phyloP scores from a whole-genome alignment of 2,888 invertebrate genomes.

The Torymus aiolomorphi region DNA sequence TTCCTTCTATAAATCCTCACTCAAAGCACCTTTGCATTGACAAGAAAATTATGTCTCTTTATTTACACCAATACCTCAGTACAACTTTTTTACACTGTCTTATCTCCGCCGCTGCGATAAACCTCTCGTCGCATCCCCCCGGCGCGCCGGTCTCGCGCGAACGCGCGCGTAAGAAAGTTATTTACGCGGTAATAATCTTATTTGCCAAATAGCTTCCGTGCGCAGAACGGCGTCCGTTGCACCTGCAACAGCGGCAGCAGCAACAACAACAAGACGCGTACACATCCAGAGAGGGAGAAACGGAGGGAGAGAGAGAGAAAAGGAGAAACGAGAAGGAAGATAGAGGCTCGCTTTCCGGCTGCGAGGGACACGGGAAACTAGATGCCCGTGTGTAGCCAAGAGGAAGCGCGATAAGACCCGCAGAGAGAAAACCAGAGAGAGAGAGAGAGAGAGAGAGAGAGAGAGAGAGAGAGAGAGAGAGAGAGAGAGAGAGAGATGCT shows the following conservation, averaged over 20 bases:
- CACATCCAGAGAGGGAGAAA: slow-evolving; percentile 26
- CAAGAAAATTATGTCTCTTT: not conserved
- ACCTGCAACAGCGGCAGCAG: too few species aligned
- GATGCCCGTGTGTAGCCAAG: slow-evolving; percentile 70
- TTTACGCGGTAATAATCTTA: slow-evolving; percentile 73
- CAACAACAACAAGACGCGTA: slow-evolving; percentile 2
- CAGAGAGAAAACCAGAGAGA: slow-evolving; percentile 56
- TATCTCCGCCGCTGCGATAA: slow-evolving; percentile 18
- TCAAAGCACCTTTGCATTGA: too few species aligned
- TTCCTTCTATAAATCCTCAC: too few species aligned
- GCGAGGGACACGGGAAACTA: slow-evolving; percentile 25
- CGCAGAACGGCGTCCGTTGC: slow-evolving; percentile 3
- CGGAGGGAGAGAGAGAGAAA: slow-evolving; percentile 6
- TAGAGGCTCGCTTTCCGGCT: slow-evolving; percentile 34
- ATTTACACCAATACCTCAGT: not conserved
- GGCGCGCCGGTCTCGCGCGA: not conserved
- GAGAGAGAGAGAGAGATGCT: not conserved
- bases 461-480: slow-evolving; percentile 2
- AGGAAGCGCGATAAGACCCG: slow-evolving; percentile 73
- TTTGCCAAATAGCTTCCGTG: slow-evolving; percentile 70
- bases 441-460: slow-evolving; percentile 34
- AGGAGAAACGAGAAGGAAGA: slow-evolving; percentile 6
- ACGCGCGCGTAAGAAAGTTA: slow-evolving; percentile 63
- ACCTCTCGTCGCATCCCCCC: too few species aligned
- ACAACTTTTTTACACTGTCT: slow-evolving; percentile 22